Evolutionary conservation across 2,797 vertebrate species (phyloP).

Genomic region (Rhadinocentrus ornatus): DNA sequence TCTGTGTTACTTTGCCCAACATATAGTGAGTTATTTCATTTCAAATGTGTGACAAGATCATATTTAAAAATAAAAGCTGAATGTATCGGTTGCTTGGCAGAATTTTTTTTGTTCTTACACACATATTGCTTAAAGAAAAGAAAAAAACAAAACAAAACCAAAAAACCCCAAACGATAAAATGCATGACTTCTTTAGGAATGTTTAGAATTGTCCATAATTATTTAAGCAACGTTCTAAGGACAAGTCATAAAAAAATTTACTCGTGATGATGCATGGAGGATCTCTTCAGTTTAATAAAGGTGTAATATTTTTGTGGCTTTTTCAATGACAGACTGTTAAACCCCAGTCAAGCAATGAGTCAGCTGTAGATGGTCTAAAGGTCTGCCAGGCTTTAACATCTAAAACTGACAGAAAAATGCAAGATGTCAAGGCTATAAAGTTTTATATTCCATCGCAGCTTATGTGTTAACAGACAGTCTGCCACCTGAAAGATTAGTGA

Average conservation of each 20-base stretch:
- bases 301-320: neutral
- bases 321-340: neutral
- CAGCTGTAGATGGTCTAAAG: constrained; percentile 21
- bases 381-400: constrained; percentile 39
- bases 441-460: constrained; percentile 59
- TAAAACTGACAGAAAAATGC: constrained; percentile 57
- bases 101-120: too few relatives aligned
- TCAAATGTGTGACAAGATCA: neutral
- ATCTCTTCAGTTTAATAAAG: neutral
- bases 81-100: too few relatives aligned
- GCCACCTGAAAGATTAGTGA: constrained; percentile 40
- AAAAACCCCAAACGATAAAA: neutral
- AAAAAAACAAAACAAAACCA: neutral
- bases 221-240: too few relatives aligned
- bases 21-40: neutral
- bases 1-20: too few relatives aligned
- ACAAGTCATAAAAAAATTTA: neutral
- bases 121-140: neutral
- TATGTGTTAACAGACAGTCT: constrained; percentile 63
- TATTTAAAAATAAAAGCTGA: too few relatives aligned
- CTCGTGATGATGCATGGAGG: neutral
- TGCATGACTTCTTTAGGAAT: neutral
- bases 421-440: constrained; percentile 52
- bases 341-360: constrained; percentile 9
- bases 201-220: neutral